phyloP scores from a whole-genome alignment of 2,797 vertebrate species.

The Basileuterus tristriatus region DNA sequence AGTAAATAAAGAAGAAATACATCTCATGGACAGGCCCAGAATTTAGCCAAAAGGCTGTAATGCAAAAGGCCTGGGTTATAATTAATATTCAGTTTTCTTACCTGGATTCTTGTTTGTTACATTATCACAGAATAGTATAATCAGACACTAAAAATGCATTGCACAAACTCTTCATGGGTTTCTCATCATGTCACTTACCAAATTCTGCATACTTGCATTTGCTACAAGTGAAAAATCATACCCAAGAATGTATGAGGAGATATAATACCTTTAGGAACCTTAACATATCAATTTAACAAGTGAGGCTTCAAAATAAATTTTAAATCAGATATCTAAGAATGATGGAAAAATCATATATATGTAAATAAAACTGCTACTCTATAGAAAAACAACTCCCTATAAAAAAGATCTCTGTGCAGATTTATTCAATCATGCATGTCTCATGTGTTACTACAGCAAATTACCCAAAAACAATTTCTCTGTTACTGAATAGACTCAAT shows the following conservation, averaged over 20 bases:
- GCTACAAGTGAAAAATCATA: not conserved
- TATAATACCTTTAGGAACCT: not conserved
- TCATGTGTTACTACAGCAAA: constrained; percentile 63
- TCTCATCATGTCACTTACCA: not conserved
- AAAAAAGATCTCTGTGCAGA: not conserved
- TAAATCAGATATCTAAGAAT: not conserved
- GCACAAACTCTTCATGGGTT: not conserved
- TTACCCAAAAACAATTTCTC: constrained; percentile 74
- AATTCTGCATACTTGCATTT: not conserved
- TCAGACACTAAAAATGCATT: not conserved
- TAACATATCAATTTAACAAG: not conserved
- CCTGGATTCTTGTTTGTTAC: not conserved
- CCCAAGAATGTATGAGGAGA: not conserved
- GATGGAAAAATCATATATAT: not conserved
- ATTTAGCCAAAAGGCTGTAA: not conserved
- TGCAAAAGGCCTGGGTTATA: not conserved
- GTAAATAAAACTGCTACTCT: not conserved
- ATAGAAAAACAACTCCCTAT: constrained; percentile 50
- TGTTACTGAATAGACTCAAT: constrained; percentile 49
- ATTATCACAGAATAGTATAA: not conserved
- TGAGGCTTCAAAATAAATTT: constrained; percentile 8
- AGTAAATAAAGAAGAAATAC: not conserved
- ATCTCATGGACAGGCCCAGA: not conserved
- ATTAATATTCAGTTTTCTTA: not conserved
- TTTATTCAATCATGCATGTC: constrained; percentile 63